Evolutionary conservation across 2,113 vertebrate genomes (phyloP).

Genomic region (Gallinago jamesoni): DNA sequence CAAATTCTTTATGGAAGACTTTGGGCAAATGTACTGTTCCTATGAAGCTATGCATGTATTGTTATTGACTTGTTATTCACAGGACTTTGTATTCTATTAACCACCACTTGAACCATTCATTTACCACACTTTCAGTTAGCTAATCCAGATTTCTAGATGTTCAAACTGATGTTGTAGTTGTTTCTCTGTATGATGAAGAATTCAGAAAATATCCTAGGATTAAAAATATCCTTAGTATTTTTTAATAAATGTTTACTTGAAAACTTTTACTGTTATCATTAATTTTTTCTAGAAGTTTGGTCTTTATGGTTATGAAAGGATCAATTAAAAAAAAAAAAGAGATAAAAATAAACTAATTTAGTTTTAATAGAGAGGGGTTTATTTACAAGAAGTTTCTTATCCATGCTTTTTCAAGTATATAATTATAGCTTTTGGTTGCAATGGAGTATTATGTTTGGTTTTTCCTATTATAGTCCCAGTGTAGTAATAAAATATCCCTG

Average conservation of each 20-base stretch:
- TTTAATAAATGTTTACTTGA: neutral
- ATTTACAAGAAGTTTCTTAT: neutral
- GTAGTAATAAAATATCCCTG: neutral
- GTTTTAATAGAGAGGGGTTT: neutral
- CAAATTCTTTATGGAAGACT: neutral
- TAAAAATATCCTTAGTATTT: neutral
- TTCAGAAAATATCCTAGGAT: neutral
- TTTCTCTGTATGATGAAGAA: neutral
- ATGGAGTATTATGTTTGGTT: neutral
- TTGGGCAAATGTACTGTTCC: neutral
- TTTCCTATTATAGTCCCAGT: neutral
- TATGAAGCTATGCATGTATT: neutral
- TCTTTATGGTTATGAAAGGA: neutral
- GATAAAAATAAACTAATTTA: neutral
- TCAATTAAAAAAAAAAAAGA: neutral
- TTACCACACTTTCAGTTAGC: neutral
- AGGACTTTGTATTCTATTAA: neutral
- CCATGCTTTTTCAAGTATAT: neutral
- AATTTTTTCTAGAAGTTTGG: neutral
- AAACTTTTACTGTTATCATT: neutral
- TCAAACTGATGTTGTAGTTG: neutral
- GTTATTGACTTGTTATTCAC: neutral
- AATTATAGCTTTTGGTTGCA: neutral
- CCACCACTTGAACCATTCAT: fast-evolving
- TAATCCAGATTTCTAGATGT: neutral